Conservation (phyloP, 2,797 vertebrate genomes). For the Sylvilagus floridanus region DNA sequence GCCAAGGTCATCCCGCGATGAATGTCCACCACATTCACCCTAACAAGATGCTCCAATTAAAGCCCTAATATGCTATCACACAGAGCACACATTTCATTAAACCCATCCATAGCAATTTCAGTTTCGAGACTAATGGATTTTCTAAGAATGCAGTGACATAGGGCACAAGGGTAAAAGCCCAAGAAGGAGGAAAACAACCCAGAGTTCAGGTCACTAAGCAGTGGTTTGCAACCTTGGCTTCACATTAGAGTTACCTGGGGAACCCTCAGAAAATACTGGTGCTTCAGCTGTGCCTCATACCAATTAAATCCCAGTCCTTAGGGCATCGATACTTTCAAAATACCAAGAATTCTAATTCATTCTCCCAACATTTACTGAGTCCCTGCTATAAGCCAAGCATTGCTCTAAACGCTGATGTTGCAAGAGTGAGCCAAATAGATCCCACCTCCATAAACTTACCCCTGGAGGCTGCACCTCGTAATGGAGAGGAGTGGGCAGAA, state of each 20-base stretch:
- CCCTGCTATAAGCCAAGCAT: background rate
- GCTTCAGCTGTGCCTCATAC: conserved; percentile 4
- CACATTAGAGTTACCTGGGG: conserved; percentile 1
- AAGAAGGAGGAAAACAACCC: conserved; percentile 24
- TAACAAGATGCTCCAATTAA: conserved; percentile 27
- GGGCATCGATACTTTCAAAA: conserved; percentile 56
- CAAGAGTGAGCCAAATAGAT: background rate
- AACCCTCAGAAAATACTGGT: background rate
- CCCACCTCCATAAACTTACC: background rate
- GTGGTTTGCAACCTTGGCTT: conserved; percentile 26
- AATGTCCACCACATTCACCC: background rate
- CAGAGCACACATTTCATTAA: conserved; percentile 53
- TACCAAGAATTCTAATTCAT: conserved; percentile 56
- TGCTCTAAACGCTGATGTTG: conserved; percentile 7
- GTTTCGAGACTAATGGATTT: conserved; percentile 67
- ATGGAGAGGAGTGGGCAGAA: background rate
- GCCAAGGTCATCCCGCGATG: conserved; percentile 10
- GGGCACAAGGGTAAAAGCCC: conserved; percentile 31
- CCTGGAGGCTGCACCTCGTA: conserved; percentile 3
- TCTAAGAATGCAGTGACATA: conserved; percentile 57
- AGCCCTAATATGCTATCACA: background rate
- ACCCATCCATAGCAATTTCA: conserved; percentile 43
- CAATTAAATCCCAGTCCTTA: conserved; percentile 57
- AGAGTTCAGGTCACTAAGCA: background rate
- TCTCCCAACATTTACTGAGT: conserved; percentile 43